These are phyloP conservation scores for Diglossa cyanea DNA, from an alignment of 2,797 vertebrate genomes.

Conservation along the genomic window DNA sequence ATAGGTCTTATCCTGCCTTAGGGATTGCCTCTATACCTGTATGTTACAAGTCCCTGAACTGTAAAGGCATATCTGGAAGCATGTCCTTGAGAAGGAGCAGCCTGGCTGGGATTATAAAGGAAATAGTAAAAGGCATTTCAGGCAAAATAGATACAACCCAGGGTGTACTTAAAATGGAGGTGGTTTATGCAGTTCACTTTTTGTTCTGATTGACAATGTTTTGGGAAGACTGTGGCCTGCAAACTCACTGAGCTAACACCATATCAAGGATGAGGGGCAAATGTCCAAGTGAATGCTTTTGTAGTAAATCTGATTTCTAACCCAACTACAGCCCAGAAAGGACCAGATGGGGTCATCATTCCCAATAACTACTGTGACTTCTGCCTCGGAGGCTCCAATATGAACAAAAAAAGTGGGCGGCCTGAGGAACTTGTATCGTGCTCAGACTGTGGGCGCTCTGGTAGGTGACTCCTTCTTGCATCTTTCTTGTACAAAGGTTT, in stretches of 20 bases:
- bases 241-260: not conserved
- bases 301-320: slow-evolving; percentile 49
- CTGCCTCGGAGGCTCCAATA: slow-evolving; percentile 93
- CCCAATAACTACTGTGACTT: slow-evolving; percentile 99
- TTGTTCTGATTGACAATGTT: not conserved
- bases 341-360: slow-evolving; percentile 89
- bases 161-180: not conserved
- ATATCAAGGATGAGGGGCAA: not conserved
- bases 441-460: slow-evolving; percentile 97
- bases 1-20: not conserved
- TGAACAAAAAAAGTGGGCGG: slow-evolving; percentile 95
- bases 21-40: not conserved
- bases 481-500: slow-evolving; percentile 26
- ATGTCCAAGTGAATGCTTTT: not conserved
- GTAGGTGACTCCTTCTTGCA: slow-evolving; percentile 80
- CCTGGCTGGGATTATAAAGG: not conserved
- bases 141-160: not conserved
- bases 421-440: slow-evolving; percentile 96
- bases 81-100: not conserved
- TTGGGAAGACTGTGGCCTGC: not conserved
- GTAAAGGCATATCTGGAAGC: not conserved
- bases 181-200: not conserved
- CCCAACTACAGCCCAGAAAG: slow-evolving; percentile 87
- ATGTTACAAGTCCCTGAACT: not conserved
- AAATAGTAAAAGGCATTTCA: not conserved